Evolutionary conservation across 2,888 invertebrate species (phyloP).

Genomic region (Phoenoteleia sp.): DNA sequence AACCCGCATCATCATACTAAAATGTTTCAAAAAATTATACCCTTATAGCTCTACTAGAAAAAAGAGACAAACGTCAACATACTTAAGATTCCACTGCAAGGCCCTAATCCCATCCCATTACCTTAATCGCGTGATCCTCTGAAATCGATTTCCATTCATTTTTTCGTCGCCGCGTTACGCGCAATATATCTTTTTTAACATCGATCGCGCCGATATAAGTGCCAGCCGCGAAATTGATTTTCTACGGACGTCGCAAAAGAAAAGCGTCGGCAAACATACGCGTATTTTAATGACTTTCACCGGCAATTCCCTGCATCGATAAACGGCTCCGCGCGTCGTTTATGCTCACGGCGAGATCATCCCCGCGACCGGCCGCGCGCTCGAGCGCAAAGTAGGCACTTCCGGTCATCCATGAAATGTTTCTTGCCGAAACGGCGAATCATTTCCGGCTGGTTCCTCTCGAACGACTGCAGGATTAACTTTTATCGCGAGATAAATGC

Average conservation of each 20-base stretch:
- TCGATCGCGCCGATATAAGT: constrained; percentile 44
- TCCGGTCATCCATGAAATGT: constrained; percentile 62
- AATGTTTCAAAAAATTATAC: no score
- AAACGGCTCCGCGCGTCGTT: constrained; percentile 25
- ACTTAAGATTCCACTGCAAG: no score
- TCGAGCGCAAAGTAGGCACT: constrained; percentile 57
- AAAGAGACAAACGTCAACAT: background rate
- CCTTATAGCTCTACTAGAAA: no score
- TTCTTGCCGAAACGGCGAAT: constrained; percentile 42
- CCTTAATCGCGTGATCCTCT: constrained; percentile 36
- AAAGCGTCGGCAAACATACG: constrained; percentile 60
- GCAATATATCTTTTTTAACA: constrained; percentile 43
- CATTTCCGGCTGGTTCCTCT: constrained; percentile 61
- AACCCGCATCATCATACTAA: no score
- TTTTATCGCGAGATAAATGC: constrained; percentile 53
- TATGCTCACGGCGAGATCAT: constrained; percentile 1
- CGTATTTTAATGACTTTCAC: constrained; percentile 63
- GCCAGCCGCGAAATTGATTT: constrained; percentile 60
- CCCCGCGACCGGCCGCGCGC: constrained; percentile 19
- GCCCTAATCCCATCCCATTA: constrained; percentile 23
- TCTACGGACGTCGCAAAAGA: constrained; percentile 49
- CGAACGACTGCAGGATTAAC: constrained; percentile 24
- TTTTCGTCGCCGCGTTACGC: constrained; percentile 20
- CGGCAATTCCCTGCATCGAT: constrained; percentile 61
- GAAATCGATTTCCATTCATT: constrained; percentile 36